Conservation (phyloP, 2,888 invertebrate species). For the Lacanobia oleracea region DNA sequence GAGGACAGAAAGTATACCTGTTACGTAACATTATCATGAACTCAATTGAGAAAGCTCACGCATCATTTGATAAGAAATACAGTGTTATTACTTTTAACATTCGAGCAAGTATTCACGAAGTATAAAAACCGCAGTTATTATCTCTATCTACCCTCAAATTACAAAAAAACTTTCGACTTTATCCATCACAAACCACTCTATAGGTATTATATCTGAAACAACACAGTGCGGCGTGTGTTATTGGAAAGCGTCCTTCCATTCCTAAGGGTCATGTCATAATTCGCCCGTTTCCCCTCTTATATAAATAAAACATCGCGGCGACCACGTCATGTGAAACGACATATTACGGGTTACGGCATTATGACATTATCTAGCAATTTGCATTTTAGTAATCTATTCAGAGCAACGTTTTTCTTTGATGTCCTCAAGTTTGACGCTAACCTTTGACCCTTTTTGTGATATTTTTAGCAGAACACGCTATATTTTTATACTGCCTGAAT, state of each 20-base stretch:
- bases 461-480: slow-evolving; percentile 60
- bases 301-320: slow-evolving; percentile 81
- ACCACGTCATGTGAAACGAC: slow-evolving; percentile 73
- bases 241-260: slow-evolving; percentile 60
- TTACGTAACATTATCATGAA: no score
- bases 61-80: not conserved
- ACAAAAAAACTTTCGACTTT: not conserved
- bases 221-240: slow-evolving; percentile 42
- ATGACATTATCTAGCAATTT: slow-evolving; percentile 85
- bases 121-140: not conserved
- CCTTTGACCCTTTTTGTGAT: slow-evolving; percentile 75
- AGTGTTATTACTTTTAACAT: not conserved
- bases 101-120: not conserved
- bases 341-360: slow-evolving; percentile 80
- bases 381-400: slow-evolving; percentile 84
- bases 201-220: slow-evolving; percentile 24
- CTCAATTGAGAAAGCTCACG: not conserved
- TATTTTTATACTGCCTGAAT: not conserved
- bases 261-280: slow-evolving; percentile 69
- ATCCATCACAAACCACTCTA: not conserved
- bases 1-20: no score
- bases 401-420: slow-evolving; percentile 81
- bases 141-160: not conserved
- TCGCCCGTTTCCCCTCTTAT: slow-evolving; percentile 67
- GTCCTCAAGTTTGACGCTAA: slow-evolving; percentile 75